Base-by-base conservation (phyloP, 2,113 vertebrate genomes). In the Philantomba maxwellii region DNA sequence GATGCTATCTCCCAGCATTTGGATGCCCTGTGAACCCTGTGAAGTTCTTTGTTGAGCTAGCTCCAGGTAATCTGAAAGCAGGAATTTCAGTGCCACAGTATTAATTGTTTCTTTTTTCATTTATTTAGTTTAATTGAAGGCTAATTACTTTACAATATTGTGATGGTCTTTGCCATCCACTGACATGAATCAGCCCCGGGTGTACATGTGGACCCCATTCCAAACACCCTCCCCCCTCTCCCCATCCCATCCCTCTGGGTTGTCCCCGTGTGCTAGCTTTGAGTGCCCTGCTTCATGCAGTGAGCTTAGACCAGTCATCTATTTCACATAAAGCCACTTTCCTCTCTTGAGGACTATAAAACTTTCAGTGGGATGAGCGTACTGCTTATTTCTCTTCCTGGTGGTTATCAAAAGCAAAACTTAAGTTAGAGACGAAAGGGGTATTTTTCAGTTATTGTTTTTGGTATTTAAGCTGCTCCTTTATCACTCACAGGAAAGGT, bases 1-100 rank as follows among this genome's bases (percentile, higher is more conserved):
- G 14, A 47, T 25, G 70, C 70, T 86, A 84, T 93, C 62, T 60
- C 30, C 85, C 28, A 2, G 55, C 1, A 10, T 36, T 83, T 75
- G 57, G 75, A 86, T 25, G 93, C 14, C 26, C 0, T 0, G 45
- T 77, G 86, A 97, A 43, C 16, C 26, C 1, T 0, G 45, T 66
- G 87, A 97, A 47, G 70, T 92, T 73, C 97, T 97, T 45, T 85
- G 70, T 55, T 87, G 90, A 95, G 78, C 91, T 94, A 95, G 78
- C 91, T 94, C 66, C 14, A 91, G 91, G 96, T 64, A 95, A 95
- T 36, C 81, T 92, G 33, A 70, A 84, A 84, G 21, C 66, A 89
- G 96, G 90, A 94, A 97, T 97, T 81, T 89, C 15, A 16, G 33
- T 87, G n/a, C 21, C 80, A 96, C 53, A 26, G 11, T 60, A 95